phyloP scores from a whole-genome alignment of 92 coral and sea anemone genomes.

The Porites evermanni region DNA sequence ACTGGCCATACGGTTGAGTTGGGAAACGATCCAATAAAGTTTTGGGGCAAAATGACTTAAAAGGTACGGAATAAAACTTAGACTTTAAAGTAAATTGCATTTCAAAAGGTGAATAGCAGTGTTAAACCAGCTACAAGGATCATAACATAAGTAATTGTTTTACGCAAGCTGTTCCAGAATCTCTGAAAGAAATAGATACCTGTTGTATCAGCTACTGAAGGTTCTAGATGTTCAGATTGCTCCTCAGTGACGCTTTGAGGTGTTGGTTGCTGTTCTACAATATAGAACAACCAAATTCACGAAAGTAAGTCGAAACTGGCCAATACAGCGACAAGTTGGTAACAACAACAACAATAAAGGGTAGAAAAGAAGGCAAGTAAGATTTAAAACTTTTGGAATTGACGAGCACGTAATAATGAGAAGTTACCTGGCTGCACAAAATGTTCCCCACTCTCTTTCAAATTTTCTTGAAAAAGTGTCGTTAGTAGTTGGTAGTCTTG shows the following conservation, averaged over 20 bases:
- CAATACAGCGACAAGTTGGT: neutral
- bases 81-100: too few relatives aligned
- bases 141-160: neutral
- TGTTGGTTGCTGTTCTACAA: neutral
- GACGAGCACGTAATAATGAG: too few relatives aligned
- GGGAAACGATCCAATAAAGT: too few relatives aligned
- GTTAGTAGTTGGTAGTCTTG: slow-evolving; percentile 88
- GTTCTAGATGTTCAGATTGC: slow-evolving; percentile 13
- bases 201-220: neutral
- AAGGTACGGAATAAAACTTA: too few relatives aligned
- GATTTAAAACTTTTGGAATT: too few relatives aligned
- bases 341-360: too few relatives aligned
- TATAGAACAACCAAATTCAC: neutral
- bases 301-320: neutral
- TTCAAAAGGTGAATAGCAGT: too few relatives aligned
- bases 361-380: too few relatives aligned
- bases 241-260: neutral
- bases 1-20: too few relatives aligned
- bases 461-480: slow-evolving; percentile 81
- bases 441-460: slow-evolving; percentile 60
- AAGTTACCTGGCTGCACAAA: slow-evolving; percentile 18
- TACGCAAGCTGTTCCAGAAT: too few relatives aligned
- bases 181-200: neutral
- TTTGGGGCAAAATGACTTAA: too few relatives aligned
- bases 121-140: too few relatives aligned